phyloP scores from a whole-genome alignment of 2,888 invertebrate genomes.

The Aelia acuminata region DNA sequence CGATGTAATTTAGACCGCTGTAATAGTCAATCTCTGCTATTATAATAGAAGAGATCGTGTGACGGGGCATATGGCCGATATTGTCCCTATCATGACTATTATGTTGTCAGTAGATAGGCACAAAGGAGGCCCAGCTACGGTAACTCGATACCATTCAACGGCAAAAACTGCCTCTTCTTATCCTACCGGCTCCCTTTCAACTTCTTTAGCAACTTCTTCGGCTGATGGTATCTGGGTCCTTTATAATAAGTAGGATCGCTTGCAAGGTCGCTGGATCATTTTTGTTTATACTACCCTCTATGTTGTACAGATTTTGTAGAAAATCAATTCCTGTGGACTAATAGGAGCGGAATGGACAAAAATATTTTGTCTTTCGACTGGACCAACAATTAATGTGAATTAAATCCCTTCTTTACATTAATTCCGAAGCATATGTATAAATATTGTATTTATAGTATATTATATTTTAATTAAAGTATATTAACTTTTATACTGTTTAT shows the following conservation, averaged over 20 bases:
- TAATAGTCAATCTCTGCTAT: constrained; percentile 63
- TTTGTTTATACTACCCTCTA: not conserved
- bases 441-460: no score
- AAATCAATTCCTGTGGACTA: no score
- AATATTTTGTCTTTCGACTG: no score
- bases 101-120: constrained; percentile 62
- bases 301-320: no score
- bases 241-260: not conserved
- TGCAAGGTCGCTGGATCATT: not conserved
- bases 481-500: no score
- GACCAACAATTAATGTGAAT: no score
- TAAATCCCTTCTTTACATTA: no score
- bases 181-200: not conserved
- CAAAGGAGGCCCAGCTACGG: constrained; percentile 63
- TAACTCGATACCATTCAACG: constrained; percentile 64
- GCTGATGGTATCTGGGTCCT: not conserved
- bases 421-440: no score
- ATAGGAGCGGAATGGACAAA: no score
- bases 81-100: constrained; percentile 65
- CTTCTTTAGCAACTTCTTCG: constrained; percentile 23
- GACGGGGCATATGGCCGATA: constrained; percentile 63
- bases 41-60: constrained; percentile 63
- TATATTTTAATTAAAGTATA: no score
- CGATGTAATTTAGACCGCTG: constrained; percentile 59
- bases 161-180: constrained; percentile 40